Conservation (phyloP, 2,797 vertebrate species). For the Lacerta bilineata region DNA sequence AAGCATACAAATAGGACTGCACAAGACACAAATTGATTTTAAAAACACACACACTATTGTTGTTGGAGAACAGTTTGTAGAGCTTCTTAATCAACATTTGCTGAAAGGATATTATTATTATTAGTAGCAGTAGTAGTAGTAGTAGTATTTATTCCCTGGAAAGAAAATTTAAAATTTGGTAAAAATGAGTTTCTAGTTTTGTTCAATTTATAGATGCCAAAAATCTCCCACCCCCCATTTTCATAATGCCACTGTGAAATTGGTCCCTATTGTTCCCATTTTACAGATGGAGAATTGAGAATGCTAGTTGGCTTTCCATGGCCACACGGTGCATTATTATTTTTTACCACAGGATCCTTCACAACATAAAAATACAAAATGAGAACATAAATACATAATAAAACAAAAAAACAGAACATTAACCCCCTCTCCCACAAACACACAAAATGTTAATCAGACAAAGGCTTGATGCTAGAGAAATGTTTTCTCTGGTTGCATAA, state of each 20-base stretch:
- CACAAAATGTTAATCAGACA: too few relatives aligned
- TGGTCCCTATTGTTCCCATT: not conserved
- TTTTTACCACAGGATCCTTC: too few relatives aligned
- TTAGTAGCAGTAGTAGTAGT: too few relatives aligned
- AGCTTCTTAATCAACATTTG: constrained; percentile 37
- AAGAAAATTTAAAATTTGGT: not conserved
- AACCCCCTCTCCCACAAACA: too few relatives aligned
- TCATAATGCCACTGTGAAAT: not conserved
- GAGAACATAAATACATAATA: too few relatives aligned
- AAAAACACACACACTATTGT: constrained; percentile 41
- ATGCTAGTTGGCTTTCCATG: not conserved
- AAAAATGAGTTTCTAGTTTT: not conserved
- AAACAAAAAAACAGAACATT: too few relatives aligned
- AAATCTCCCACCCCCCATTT: not conserved
- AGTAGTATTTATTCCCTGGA: not conserved
- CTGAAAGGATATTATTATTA: constrained; percentile 36
- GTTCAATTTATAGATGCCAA: not conserved
- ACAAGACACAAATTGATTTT: not conserved
- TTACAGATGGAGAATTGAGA: not conserved
- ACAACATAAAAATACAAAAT: too few relatives aligned
- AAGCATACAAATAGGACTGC: constrained; percentile 65
- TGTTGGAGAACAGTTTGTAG: constrained; percentile 49
- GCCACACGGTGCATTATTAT: not conserved
- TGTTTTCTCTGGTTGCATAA: too few relatives aligned
- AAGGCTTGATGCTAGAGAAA: too few relatives aligned